Evolutionary conservation across 2,797 vertebrate species (phyloP).

Genomic region (Sciaenops ocellatus): DNA sequence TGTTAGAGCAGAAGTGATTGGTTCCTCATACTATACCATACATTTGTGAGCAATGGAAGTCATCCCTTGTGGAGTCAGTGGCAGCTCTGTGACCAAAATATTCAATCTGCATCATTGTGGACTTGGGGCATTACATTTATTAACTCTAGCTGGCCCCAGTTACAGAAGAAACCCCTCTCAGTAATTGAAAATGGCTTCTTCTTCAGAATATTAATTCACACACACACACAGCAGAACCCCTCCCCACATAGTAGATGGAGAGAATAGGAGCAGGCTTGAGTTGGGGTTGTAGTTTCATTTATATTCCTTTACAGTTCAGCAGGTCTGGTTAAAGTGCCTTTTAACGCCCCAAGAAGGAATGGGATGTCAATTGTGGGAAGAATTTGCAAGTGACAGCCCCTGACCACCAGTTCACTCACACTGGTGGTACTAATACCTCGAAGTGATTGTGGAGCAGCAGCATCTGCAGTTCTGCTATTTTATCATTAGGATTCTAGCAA

Average conservation of each 20-base stretch:
- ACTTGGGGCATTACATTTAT: constrained; percentile 63
- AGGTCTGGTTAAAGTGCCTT: constrained; percentile 59
- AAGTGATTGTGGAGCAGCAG: constrained; percentile 46
- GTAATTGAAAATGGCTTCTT: constrained; percentile 72
- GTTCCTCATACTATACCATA: constrained; percentile 2
- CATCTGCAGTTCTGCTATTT: constrained; percentile 41
- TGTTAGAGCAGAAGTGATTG: constrained; percentile 19
- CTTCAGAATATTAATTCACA: constrained; percentile 67
- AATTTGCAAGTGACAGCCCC: constrained; percentile 70
- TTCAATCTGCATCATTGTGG: constrained; percentile 52
- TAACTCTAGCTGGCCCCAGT: constrained; percentile 59
- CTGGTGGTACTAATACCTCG: constrained; percentile 42
- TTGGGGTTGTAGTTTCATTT: constrained; percentile 59
- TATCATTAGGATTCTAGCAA: constrained; percentile 49
- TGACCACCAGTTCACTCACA: constrained; percentile 54
- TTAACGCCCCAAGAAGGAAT: constrained; percentile 50
- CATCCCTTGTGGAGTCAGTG: constrained; percentile 4
- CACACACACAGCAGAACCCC: constrained; percentile 9
- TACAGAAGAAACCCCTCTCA: constrained; percentile 56
- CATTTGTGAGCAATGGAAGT: constrained; percentile 23
- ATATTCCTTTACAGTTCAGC: constrained; percentile 73
- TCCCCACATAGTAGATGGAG: constrained; percentile 19
- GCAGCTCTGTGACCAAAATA: constrained; percentile 55
- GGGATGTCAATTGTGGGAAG: constrained; percentile 52
- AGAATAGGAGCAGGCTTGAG: constrained; percentile 27